A percentile compares a stretch with the other conserved stretches of the same genome.
Conservation (phyloP, 2,888 invertebrate species). For the Meganola albula region DNA sequence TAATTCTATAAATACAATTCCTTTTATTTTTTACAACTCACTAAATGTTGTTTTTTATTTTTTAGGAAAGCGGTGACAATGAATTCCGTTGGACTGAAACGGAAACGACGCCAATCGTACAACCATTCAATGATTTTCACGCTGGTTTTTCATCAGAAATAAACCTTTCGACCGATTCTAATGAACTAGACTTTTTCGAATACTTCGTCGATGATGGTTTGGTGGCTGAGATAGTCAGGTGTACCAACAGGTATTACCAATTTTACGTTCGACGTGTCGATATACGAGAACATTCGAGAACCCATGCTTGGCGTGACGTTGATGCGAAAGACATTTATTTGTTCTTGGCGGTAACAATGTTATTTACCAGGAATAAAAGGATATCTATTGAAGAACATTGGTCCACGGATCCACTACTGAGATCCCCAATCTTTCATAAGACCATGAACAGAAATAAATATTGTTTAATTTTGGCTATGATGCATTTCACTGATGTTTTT, state of each 20-base stretch:
- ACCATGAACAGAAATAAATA: slow-evolving; percentile 11
- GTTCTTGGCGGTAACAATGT: slow-evolving; percentile 18
- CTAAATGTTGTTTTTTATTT: no score
- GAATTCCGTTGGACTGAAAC: slow-evolving; percentile 13
- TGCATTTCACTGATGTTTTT: slow-evolving; percentile 10
- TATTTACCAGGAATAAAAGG: slow-evolving; percentile 18
- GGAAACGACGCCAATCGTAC: slow-evolving; percentile 10
- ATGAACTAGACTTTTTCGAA: slow-evolving; percentile 14
- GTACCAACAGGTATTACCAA: slow-evolving; percentile 16
- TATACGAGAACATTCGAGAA: slow-evolving; percentile 11
- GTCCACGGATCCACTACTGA: slow-evolving; percentile 18
- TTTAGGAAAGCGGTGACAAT: no score
- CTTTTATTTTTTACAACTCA: no score
- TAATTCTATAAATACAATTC: no score
- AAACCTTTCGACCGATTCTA: slow-evolving; percentile 6
- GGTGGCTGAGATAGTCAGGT: slow-evolving; percentile 11
- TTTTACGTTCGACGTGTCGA: slow-evolving; percentile 12
- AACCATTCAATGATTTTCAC: slow-evolving; percentile 14
- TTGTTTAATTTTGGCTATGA: slow-evolving; percentile 9
- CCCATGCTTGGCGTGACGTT: slow-evolving; percentile 12
- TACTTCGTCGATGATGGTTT: slow-evolving; percentile 14
- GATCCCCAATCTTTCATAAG: slow-evolving; percentile 5
- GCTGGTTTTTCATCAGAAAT: slow-evolving; percentile 12
- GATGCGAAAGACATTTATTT: slow-evolving; percentile 14
- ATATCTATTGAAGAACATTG: slow-evolving; percentile 20